phyloP scores from a whole-genome alignment of 2,888 invertebrate species.

The Hyles lineata region DNA sequence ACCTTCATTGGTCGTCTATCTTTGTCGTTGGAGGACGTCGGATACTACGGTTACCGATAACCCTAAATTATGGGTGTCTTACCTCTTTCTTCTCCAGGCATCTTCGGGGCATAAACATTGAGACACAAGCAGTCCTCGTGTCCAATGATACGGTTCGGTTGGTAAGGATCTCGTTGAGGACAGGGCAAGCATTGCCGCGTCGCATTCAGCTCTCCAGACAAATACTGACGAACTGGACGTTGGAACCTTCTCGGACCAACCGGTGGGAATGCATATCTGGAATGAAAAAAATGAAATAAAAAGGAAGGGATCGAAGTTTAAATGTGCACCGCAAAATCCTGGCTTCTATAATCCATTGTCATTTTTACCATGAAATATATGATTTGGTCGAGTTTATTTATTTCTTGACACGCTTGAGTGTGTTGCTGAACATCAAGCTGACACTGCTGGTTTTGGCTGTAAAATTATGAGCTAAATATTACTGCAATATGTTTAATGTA shows the following conservation, averaged over 20 bases:
- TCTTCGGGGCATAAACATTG: conserved; percentile 90
- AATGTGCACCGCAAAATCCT: too few species aligned
- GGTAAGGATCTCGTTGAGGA: conserved; percentile 67
- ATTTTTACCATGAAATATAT: too few species aligned
- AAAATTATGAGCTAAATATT: too few species aligned
- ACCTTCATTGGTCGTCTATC: too few species aligned
- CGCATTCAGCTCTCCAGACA: conserved; percentile 70
- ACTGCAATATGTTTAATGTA: too few species aligned
- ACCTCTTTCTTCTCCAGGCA: conserved; percentile 86
- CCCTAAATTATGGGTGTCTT: not conserved
- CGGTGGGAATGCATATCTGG: conserved; percentile 81
- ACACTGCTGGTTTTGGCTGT: too few species aligned
- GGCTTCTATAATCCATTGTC: too few species aligned
- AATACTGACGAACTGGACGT: conserved; percentile 70
- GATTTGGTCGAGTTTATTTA: too few species aligned
- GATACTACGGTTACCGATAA: not conserved
- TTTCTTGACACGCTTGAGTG: too few species aligned
- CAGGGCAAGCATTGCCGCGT: conserved; percentile 67
- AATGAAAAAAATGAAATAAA: not conserved
- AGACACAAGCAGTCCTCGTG: conserved; percentile 90
- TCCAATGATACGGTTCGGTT: conserved; percentile 64
- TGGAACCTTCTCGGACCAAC: conserved; percentile 73
- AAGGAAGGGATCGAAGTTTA: not conserved
- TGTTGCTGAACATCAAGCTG: too few species aligned
- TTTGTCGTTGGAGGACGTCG: too few species aligned